These are phyloP conservation scores for Ichneumoninae sp. DNA, from an alignment of 2,888 invertebrate genomes.

Conservation along the genomic window DNA sequence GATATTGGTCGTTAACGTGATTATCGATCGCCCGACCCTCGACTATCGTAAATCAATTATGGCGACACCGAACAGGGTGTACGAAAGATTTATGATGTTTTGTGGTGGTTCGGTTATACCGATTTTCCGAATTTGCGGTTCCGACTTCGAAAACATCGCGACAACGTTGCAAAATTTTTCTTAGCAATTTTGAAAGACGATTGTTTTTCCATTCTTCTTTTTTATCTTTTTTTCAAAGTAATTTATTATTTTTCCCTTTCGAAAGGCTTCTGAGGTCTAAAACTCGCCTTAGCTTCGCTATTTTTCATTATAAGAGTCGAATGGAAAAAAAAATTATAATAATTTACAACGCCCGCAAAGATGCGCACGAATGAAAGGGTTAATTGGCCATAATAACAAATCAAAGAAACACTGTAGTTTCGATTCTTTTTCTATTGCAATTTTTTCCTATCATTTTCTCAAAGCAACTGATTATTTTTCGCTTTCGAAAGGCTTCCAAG, in stretches of 20 bases:
- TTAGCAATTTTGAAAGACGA: too few species aligned
- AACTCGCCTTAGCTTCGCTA: background rate
- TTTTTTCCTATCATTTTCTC: background rate
- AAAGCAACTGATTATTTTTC: background rate
- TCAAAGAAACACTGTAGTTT: background rate
- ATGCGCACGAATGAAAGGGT: background rate
- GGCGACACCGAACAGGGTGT: background rate
- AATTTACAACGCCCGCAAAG: background rate
- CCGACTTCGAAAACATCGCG: too few species aligned
- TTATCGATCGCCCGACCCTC: background rate
- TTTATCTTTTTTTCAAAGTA: background rate
- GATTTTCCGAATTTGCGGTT: background rate
- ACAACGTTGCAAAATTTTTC: too few species aligned
- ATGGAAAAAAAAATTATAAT: background rate
- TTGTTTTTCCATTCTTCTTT: background rate
- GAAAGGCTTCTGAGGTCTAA: background rate
- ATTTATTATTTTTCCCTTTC: background rate
- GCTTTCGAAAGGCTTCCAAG: background rate
- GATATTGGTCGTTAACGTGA: background rate
- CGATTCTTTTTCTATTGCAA: background rate
- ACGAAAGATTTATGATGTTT: background rate
- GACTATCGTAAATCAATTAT: background rate
- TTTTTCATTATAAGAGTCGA: background rate
- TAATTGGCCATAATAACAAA: background rate
- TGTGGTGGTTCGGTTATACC: background rate